Percentiles rank a stretch among this genome's conserved stretches.
These are phyloP conservation scores for Eulithis testata DNA, from an alignment of 2,888 invertebrate species.

Conservation along the genomic window DNA sequence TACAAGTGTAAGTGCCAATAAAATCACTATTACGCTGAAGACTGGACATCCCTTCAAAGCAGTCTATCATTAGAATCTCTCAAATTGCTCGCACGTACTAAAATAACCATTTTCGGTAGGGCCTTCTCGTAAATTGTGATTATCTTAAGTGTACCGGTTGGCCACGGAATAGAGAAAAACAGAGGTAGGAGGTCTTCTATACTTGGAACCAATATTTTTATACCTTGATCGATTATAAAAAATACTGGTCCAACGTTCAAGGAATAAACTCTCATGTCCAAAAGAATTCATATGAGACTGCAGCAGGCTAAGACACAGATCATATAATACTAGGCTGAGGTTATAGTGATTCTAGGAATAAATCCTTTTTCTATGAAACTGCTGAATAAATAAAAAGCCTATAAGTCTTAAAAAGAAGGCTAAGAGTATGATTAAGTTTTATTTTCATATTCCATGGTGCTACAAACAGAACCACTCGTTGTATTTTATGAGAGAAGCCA, in stretches of 20 bases:
- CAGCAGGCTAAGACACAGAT: too few relatives aligned
- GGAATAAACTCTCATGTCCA: background rate
- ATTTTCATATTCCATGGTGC: slow-evolving; percentile 49
- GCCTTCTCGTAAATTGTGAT: slow-evolving; percentile 80
- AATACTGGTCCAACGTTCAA: background rate
- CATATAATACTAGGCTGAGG: too few relatives aligned
- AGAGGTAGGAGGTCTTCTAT: slow-evolving; percentile 11
- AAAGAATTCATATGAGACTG: too few relatives aligned
- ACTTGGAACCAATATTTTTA: background rate
- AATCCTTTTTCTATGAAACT: background rate
- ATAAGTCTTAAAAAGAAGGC: background rate
- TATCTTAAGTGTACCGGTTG: slow-evolving; percentile 77
- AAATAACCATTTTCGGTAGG: slow-evolving; percentile 68
- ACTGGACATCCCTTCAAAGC: slow-evolving; percentile 42
- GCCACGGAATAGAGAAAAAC: slow-evolving; percentile 20
- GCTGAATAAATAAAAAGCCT: background rate
- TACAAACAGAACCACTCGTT: slow-evolving; percentile 77
- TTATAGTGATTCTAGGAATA: background rate
- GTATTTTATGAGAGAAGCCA: slow-evolving; percentile 82
- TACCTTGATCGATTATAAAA: too few relatives aligned
- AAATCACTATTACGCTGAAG: slow-evolving; percentile 58
- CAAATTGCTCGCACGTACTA: slow-evolving; percentile 73
- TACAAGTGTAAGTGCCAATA: slow-evolving; percentile 52
- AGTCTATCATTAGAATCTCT: slow-evolving; percentile 67
- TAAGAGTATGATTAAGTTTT: slow-evolving; percentile 16